A percentile compares a stretch with the other conserved stretches of the same genome.
phyloP scores from a whole-genome alignment of 2,113 vertebrate genomes.

The Mystacornis crossleyi region DNA sequence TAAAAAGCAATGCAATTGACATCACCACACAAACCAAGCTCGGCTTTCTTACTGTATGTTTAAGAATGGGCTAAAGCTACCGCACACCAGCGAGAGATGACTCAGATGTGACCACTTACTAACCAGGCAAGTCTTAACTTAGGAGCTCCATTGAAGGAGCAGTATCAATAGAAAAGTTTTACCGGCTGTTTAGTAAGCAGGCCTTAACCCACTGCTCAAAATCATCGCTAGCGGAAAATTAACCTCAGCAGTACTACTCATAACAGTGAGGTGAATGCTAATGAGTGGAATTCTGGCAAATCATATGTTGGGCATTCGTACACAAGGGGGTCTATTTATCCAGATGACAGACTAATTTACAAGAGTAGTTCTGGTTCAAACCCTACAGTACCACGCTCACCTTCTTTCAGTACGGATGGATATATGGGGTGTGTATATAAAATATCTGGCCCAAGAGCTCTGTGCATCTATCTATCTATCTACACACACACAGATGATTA shows the following conservation, averaged over 20 bases:
- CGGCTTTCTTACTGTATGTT: neutral
- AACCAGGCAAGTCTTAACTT: neutral
- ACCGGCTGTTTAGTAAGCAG: neutral
- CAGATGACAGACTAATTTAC: neutral
- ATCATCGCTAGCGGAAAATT: neutral
- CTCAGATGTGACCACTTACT: neutral
- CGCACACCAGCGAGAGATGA: neutral
- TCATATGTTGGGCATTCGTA: neutral
- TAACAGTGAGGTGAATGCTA: neutral
- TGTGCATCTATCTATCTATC: too few species aligned
- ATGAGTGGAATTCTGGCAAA: neutral
- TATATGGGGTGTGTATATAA: neutral
- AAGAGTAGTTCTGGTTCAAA: neutral
- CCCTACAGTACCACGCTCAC: neutral
- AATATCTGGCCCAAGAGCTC: neutral
- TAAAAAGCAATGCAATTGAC: constrained; percentile 42
- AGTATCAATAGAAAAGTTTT: neutral
- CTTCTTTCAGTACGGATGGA: neutral
- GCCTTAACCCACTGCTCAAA: neutral
- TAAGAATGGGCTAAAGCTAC: neutral
- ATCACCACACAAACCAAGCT: constrained; percentile 36
- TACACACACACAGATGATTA: neutral
- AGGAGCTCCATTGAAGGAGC: neutral
- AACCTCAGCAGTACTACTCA: neutral
- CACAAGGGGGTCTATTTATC: neutral